phyloP scores from a whole-genome alignment of 2,888 invertebrate species.

The Tuberolachnus salignus region DNA sequence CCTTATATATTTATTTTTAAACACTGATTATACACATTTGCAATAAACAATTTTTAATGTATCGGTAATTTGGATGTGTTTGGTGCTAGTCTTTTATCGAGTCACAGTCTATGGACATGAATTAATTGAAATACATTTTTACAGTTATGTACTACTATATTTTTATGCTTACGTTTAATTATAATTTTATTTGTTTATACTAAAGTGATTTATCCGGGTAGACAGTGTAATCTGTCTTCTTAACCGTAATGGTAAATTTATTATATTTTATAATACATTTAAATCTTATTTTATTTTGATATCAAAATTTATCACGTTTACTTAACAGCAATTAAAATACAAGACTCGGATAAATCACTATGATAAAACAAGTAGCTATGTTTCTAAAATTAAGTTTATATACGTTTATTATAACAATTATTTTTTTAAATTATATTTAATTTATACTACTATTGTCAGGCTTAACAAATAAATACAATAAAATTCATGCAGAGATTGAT shows the following conservation, averaged over 20 bases:
- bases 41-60: conserved; percentile 23
- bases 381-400: conserved; percentile 5
- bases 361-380: background rate
- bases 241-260: background rate
- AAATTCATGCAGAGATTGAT: background rate
- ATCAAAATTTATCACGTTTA: background rate
- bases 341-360: conserved; percentile 5
- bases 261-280: background rate
- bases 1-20: conserved; percentile 19
- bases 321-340: background rate
- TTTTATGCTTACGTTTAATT: conserved; percentile 21
- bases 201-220: conserved; percentile 30
- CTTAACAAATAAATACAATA: conserved; percentile 24
- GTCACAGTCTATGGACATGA: conserved; percentile 35
- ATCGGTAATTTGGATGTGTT: conserved; percentile 25
- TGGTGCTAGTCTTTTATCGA: conserved; percentile 54
- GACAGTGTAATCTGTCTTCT: background rate
- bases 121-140: conserved; percentile 9
- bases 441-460: conserved; percentile 23
- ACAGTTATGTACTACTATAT: conserved; percentile 14
- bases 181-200: background rate
- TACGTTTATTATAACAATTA: conserved; percentile 31
- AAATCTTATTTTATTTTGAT: background rate
- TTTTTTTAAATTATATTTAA: conserved; percentile 30
- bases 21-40: conserved; percentile 27